Evolutionary conservation across 2,888 invertebrate species (phyloP), one percentile per base, ranked within the genome.

Genomic region (Patella depressa): DNA sequence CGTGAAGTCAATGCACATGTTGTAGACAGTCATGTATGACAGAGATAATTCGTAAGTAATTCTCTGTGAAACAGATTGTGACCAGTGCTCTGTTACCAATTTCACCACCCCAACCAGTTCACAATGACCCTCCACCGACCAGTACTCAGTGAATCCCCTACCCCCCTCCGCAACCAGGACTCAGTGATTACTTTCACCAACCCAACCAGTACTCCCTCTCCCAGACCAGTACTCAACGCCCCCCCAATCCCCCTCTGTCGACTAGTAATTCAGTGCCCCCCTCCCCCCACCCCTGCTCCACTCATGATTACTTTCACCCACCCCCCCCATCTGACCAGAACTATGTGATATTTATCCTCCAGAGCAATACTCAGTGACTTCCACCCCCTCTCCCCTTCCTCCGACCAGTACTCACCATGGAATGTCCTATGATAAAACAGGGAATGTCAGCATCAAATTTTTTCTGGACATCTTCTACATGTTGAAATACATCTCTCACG

Each of bases 391-490:
- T 24, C 24, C 0, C 17, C 59, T 1, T n/a, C 72, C 65, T 11
- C 65, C 69, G 9, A 65, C 65, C 4, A n/a, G 57, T 65, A 65
- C 65, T 19, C 12, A 92, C 92, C 93, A 93, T 92, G 12, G 92
- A 92, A 86, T 93, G 92, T n/a, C 92, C 93, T 59, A 92, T 83
- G 19, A 92, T 81, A 82, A 91, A 92, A 45, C 90, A 82, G 0
- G 91, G 91, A n/a, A 90, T 74, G 17, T 84, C 80, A 14, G 90
- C 89, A 45, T 45, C 45, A 79, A 88, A 87, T 55, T 86, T 85
- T 29, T 87, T 80, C 73, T 88, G 87, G 12, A 92, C 84, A 19
- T 83, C 79, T 65, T 91, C 89, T 54, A 89, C 84, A 81, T 92
- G 92, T 24, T 84, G 81, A 70, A 91, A 87, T 14, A 92, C 86